Evolutionary conservation across 2,888 invertebrate genomes (phyloP).

Genomic region (Drosophila colorata): DNA sequence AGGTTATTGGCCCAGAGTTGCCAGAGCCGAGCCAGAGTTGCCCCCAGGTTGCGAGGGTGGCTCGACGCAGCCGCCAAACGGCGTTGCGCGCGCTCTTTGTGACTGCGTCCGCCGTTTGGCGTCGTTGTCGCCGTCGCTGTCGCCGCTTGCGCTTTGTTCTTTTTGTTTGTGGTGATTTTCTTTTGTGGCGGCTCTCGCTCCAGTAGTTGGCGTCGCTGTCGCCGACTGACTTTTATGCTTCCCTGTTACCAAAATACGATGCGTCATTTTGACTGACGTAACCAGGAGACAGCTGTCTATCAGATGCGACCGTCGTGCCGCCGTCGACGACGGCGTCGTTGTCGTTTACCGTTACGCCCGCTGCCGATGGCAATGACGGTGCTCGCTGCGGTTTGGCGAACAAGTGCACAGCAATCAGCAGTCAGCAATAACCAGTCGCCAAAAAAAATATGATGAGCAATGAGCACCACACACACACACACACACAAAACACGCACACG

Average conservation of each 20-base stretch:
- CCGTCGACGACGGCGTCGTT: constrained; percentile 36
- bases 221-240: constrained; percentile 80
- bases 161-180: constrained; percentile 75
- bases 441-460: constrained; percentile 9
- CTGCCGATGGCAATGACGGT: constrained; percentile 71
- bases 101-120: constrained; percentile 14
- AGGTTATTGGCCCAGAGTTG: constrained; percentile 50
- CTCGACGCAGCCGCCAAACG: constrained; percentile 49
- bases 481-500: constrained; percentile 10
- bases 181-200: constrained; percentile 61
- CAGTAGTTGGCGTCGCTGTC: constrained; percentile 39
- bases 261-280: constrained; percentile 86
- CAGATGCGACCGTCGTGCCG: constrained; percentile 74
- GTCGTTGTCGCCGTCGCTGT: constrained; percentile 24
- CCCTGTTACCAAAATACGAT: constrained; percentile 86
- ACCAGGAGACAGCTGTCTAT: constrained; percentile 85
- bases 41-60: constrained; percentile 51
- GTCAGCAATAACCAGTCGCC: constrained; percentile 16
- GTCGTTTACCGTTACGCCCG: constrained; percentile 76
- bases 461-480: constrained; percentile 31
- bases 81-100: constrained; percentile 39
- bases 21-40: constrained; percentile 12
- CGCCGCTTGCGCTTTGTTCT: constrained; percentile 67
- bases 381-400: constrained; percentile 82
- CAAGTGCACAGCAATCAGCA: constrained; percentile 82